Evolutionary conservation across 2,113 vertebrate genomes (phyloP), one percentile per base, ranked within the genome.

Genomic region (Sylvietta virens): DNA sequence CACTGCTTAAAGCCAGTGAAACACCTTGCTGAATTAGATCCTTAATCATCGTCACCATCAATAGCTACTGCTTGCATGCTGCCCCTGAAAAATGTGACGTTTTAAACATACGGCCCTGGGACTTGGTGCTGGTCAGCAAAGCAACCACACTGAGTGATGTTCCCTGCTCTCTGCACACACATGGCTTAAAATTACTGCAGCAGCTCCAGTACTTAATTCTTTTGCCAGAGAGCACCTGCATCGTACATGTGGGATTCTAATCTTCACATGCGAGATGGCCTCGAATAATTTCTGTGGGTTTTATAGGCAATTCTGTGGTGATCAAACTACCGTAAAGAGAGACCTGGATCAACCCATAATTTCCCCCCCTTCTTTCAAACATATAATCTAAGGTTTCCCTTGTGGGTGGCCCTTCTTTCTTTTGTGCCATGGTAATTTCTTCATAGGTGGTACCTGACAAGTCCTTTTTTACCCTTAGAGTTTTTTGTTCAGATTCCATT

Each of bases 401-500:
- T 92, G 95, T 94, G 96, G 96, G 97, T 97, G 97, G 96, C 86
- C 96, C 45, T 50, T 90, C 61, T 88, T 95, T 93, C 92, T 95
- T 95, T 88, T 89, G 71, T 83, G 94, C 92, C 84, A 64, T 89
- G 96, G 67, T 92, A 86, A 97, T 98, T 97, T 97, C 96, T 96
- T 96, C 94, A 82, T 97, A 97, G 97, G 95, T 98, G 97, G 94
- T 97, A 98, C 97, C 97, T 97, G 97, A 98, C 97, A 97, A 98
- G 83, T 95, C 83, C 64, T 85, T 97, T 97, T 97, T 94, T 95
- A 89, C 92, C 91, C 96, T 97, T 94, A 91, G 92, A 98, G 88
- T 94, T 95, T 97, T 97, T 97, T 98, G 97, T 98, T 98, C 96
- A 92, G 90, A 98, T 97, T 98, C 97, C 97, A 98, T 98, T 98